These are phyloP conservation scores for Thryonomys swinderianus DNA, from an alignment of 2,113 vertebrate genomes.

Conservation along the genomic window DNA sequence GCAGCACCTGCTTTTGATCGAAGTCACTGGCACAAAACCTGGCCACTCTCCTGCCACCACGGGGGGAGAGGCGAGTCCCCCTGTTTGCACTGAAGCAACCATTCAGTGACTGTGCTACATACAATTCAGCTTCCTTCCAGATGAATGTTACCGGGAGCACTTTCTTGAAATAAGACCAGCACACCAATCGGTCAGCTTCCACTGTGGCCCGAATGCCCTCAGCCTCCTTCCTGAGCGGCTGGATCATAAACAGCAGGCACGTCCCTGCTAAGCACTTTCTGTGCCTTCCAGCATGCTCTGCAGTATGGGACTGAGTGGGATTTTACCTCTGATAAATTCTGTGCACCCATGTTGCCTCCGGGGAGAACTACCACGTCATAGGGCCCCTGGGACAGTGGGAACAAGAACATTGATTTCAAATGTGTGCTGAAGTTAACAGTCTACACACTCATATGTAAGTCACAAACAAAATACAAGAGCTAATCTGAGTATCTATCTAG, in stretches of 20 bases:
- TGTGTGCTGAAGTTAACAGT: neutral
- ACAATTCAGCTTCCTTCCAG: neutral
- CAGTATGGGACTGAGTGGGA: fast-evolving
- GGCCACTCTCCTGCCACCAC: fast-evolving
- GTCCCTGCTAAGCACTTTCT: fast-evolving
- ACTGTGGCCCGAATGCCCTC: neutral
- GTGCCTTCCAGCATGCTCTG: neutral
- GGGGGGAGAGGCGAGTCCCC: fast-evolving
- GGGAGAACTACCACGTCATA: slow-evolving; percentile 97
- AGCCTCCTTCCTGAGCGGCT: neutral
- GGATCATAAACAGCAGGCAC: neutral
- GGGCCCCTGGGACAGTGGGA: slow-evolving; percentile 90
- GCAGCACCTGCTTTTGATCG: neutral
- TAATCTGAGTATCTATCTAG: neutral
- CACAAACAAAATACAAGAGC: neutral
- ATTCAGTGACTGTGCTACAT: neutral
- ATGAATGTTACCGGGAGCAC: fast-evolving
- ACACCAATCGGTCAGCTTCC: neutral
- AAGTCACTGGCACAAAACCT: neutral
- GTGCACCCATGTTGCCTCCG: slow-evolving; percentile 96
- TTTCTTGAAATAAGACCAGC: neutral
- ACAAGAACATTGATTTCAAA: neutral
- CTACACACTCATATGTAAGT: neutral
- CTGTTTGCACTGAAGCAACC: neutral
- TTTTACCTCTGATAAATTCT: slow-evolving; percentile 95